These are phyloP conservation scores for Eilema caniola DNA, from an alignment of 2,888 invertebrate genomes.

Conservation along the genomic window DNA sequence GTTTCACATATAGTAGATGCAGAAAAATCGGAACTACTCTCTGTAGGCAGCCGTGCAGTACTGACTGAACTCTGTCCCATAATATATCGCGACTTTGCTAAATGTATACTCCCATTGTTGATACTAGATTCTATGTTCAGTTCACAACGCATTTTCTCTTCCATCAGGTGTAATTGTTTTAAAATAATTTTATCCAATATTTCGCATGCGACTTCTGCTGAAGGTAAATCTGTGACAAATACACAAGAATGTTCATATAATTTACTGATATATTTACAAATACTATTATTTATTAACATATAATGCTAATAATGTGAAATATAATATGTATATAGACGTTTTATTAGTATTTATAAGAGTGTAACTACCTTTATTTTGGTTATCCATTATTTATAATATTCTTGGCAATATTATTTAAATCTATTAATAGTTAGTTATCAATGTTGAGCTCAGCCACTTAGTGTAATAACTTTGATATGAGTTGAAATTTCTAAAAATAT, in stretches of 20 bases:
- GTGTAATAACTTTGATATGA: no score
- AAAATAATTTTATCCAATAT: slow-evolving; percentile 90
- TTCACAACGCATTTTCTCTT: slow-evolving; percentile 90
- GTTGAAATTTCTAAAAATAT: not conserved
- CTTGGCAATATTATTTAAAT: not conserved
- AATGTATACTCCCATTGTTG: slow-evolving; percentile 90
- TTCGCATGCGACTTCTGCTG: slow-evolving; percentile 79
- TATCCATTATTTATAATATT: slow-evolving; percentile 3
- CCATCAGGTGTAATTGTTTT: slow-evolving; percentile 90
- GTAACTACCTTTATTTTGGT: slow-evolving; percentile 6
- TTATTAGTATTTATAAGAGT: no score
- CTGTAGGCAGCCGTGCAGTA: slow-evolving; percentile 90
- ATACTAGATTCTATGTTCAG: slow-evolving; percentile 90
- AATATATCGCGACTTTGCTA: slow-evolving; percentile 93
- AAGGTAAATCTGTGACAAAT: slow-evolving; percentile 26
- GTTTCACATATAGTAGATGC: slow-evolving; percentile 73
- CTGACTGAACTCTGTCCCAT: slow-evolving; percentile 92
- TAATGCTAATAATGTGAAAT: no score
- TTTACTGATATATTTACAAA: no score
- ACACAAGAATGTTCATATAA: not conserved
- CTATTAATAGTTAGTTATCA: not conserved
- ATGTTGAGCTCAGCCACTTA: not conserved
- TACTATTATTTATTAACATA: no score
- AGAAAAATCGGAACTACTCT: slow-evolving; percentile 84
- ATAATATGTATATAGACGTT: no score